phyloP scores from a whole-genome alignment of 2,888 invertebrate species.

The Drosophila mayaguana region DNA sequence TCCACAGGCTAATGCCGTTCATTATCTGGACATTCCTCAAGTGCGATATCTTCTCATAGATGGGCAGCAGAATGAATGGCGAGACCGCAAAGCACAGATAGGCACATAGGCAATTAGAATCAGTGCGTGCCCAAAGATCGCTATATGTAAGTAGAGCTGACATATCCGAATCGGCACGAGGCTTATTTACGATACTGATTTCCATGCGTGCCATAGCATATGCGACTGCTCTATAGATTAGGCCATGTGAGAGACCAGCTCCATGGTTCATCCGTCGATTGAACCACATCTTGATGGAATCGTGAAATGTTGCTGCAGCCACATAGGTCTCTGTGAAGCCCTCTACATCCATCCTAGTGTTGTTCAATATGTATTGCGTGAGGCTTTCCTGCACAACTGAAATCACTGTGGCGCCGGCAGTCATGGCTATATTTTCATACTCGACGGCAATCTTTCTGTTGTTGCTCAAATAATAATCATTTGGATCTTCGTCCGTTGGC shows the following conservation, averaged over 20 bases:
- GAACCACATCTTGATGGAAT: conserved; percentile 43
- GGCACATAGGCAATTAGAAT: conserved; percentile 68
- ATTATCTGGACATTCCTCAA: conserved; percentile 90
- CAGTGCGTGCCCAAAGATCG: fast-evolving
- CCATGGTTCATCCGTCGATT: conserved; percentile 53
- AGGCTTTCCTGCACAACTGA: not conserved
- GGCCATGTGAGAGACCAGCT: conserved; percentile 36
- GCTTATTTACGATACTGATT: conserved; percentile 87
- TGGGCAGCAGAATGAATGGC: conserved; percentile 87
- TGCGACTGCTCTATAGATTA: conserved; percentile 53
- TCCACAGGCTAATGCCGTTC: conserved; percentile 88
- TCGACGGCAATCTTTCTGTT: fast-evolving
- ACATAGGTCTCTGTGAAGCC: conserved; percentile 8
- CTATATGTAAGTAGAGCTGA: fast-evolving
- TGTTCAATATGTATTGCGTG: conserved; percentile 16
- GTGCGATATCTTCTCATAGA: conserved; percentile 88
- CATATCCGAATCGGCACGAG: conserved; percentile 84
- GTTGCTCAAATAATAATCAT: not conserved
- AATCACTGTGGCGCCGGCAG: conserved; percentile 14
- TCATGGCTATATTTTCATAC: conserved; percentile 21
- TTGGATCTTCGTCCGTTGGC: not conserved
- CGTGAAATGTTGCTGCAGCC: conserved; percentile 34
- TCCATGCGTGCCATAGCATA: not conserved
- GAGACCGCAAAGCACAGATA: conserved; percentile 80
- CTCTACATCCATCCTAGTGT: not conserved